A percentile compares a stretch with the other conserved stretches of the same genome.
These are phyloP conservation scores for Melanotaenia trifasciata DNA, from an alignment of 2,797 vertebrate species.

Conservation along the genomic window DNA sequence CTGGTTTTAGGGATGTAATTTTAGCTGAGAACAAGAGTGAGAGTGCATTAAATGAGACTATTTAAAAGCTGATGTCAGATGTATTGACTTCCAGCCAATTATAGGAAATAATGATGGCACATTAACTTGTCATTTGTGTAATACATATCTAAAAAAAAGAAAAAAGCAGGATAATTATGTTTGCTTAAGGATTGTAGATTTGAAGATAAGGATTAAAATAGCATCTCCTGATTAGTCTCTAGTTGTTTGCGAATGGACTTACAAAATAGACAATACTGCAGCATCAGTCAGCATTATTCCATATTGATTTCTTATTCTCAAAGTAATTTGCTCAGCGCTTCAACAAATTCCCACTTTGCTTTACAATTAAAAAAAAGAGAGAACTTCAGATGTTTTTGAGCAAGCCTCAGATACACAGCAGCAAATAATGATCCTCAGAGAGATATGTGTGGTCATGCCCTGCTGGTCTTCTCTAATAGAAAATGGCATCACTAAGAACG, in stretches of 20 bases:
- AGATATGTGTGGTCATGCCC: neutral
- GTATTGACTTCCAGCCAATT: conserved; percentile 45
- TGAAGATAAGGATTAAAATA: conserved; percentile 36
- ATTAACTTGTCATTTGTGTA: conserved; percentile 41
- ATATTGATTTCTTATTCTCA: conserved; percentile 42
- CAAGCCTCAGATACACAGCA: neutral
- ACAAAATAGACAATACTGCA: conserved; percentile 26
- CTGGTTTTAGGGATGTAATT: conserved; percentile 33
- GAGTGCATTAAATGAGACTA: conserved; percentile 28
- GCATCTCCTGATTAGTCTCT: conserved; percentile 12
- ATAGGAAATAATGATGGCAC: conserved; percentile 28
- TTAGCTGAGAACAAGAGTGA: conserved; percentile 22
- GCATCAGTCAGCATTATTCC: conserved; percentile 48
- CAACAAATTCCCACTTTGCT: conserved; percentile 31
- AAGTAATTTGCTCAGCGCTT: conserved; percentile 40
- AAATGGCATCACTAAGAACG: neutral
- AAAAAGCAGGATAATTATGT: conserved; percentile 31
- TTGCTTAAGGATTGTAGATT: conserved; percentile 28
- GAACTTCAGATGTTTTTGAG: neutral
- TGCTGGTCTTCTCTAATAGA: neutral
- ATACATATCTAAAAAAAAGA: conserved; percentile 16
- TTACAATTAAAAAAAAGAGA: neutral
- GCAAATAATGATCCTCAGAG: neutral
- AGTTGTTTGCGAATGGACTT: conserved; percentile 27
- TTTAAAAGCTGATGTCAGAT: conserved; percentile 43